Evolutionary conservation across 2,797 vertebrate species (phyloP).

Genomic region (Mallotus villosus): DNA sequence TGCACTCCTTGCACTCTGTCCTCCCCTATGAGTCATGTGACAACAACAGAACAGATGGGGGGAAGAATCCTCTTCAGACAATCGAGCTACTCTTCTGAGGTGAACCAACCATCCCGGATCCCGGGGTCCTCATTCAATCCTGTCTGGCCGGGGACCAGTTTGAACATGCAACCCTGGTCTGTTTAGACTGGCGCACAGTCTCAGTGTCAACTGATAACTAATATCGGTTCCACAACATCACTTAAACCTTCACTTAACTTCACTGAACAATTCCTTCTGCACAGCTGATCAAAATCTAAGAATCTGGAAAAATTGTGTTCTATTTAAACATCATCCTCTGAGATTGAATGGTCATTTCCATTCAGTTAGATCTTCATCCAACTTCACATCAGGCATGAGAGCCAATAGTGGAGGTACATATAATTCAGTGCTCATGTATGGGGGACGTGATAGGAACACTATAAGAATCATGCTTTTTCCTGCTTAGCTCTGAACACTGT

Average conservation of each 20-base stretch:
- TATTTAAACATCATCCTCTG: too few species aligned
- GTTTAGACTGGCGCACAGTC: too few species aligned
- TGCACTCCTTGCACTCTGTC: too few species aligned
- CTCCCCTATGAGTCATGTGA: too few species aligned
- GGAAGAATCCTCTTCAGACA: too few species aligned
- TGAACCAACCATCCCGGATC: too few species aligned
- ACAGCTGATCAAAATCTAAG: slow-evolving; percentile 11
- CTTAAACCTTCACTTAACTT: slow-evolving; percentile 19
- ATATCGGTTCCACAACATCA: slow-evolving; percentile 55
- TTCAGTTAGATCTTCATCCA: too few species aligned
- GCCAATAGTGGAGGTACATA: background rate
- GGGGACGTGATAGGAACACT: slow-evolving; percentile 22
- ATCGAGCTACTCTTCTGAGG: too few species aligned
- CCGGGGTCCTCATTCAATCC: background rate
- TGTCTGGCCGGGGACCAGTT: slow-evolving; percentile 20
- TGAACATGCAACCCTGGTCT: slow-evolving; percentile 15
- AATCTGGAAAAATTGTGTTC: background rate
- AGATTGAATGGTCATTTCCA: too few species aligned
- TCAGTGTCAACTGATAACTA: slow-evolving; percentile 37
- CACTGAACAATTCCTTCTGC: too few species aligned
- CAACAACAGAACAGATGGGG: too few species aligned
- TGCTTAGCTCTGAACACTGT: slow-evolving; percentile 22
- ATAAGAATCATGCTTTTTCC: slow-evolving; percentile 15
- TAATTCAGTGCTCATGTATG: background rate
- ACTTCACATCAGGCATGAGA: background rate